phyloP scores from a whole-genome alignment of 2,113 vertebrate genomes.

The Myotis davidii region DNA sequence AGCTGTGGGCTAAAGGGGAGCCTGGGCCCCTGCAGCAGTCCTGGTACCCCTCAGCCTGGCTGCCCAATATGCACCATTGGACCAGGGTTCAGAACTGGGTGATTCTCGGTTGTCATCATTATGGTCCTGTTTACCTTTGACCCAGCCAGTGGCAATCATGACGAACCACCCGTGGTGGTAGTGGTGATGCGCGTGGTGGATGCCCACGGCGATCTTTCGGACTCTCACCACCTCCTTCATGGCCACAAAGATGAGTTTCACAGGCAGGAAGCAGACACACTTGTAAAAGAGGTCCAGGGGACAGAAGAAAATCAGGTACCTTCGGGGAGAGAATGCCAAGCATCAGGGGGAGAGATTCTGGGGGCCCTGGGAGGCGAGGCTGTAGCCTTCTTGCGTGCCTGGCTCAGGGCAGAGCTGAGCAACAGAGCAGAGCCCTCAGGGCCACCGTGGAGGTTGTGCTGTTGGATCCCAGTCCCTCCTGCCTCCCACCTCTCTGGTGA shows the following conservation, averaged over 20 bases:
- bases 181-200: slow-evolving; percentile 95
- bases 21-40: background rate
- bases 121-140: slow-evolving; percentile 90
- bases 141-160: slow-evolving; percentile 95
- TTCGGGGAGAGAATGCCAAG: slow-evolving; percentile 71
- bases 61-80: background rate
- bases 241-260: slow-evolving; percentile 96
- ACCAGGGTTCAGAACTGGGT: background rate
- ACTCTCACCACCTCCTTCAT: slow-evolving; percentile 97
- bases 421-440: background rate
- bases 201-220: slow-evolving; percentile 95
- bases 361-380: accelerated
- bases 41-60: background rate
- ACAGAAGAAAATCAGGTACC: slow-evolving; percentile 97
- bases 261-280: slow-evolving; percentile 94
- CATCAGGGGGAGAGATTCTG: background rate
- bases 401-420: accelerated
- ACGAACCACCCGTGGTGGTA: slow-evolving; percentile 96
- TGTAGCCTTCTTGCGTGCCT: accelerated
- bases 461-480: background rate
- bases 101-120: background rate
- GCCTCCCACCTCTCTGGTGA: background rate
- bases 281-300: slow-evolving; percentile 98
- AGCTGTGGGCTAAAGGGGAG: background rate
- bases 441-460: background rate